These are phyloP conservation scores for Anolis carolinensis DNA, from an alignment of 2,113 vertebrate species.

Conservation along the genomic window DNA sequence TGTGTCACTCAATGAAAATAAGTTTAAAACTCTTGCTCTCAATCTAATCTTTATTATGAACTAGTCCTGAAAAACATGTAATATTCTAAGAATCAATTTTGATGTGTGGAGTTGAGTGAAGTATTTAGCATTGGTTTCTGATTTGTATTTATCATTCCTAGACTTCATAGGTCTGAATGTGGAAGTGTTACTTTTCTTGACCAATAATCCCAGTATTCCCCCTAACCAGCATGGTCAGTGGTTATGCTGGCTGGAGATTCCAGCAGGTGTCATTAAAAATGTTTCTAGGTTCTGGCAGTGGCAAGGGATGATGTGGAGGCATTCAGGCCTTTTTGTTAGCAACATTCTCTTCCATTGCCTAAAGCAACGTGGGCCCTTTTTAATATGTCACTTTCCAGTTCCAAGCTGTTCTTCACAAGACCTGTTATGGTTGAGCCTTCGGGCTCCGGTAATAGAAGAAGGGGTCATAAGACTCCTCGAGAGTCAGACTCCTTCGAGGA, in stretches of 20 bases:
- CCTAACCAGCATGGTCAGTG: too few species aligned
- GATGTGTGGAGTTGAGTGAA: neutral
- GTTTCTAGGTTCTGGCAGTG: neutral
- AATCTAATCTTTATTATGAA: neutral
- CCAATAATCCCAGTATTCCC: too few species aligned
- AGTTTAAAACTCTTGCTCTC: too few species aligned
- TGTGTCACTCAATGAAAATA: too few species aligned
- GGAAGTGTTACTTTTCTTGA: too few species aligned
- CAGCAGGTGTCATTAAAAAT: too few species aligned
- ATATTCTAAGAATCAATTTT: neutral
- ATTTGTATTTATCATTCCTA: conserved; percentile 13
- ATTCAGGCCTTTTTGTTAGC: neutral
- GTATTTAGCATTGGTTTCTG: conserved; percentile 12
- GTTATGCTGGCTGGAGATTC: too few species aligned
- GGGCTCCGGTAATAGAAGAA: too few species aligned
- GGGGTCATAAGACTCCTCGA: too few species aligned
- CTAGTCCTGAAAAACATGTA: neutral
- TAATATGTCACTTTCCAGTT: conserved; percentile 6
- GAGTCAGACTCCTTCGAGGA: too few species aligned
- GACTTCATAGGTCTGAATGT: neutral
- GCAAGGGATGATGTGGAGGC: neutral
- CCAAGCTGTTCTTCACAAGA: neutral
- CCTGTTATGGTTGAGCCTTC: too few species aligned
- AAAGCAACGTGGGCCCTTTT: neutral
- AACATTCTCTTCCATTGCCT: conserved; percentile 40